Conservation (phyloP, 2,113 vertebrate species). For the Pao palembangensis region DNA sequence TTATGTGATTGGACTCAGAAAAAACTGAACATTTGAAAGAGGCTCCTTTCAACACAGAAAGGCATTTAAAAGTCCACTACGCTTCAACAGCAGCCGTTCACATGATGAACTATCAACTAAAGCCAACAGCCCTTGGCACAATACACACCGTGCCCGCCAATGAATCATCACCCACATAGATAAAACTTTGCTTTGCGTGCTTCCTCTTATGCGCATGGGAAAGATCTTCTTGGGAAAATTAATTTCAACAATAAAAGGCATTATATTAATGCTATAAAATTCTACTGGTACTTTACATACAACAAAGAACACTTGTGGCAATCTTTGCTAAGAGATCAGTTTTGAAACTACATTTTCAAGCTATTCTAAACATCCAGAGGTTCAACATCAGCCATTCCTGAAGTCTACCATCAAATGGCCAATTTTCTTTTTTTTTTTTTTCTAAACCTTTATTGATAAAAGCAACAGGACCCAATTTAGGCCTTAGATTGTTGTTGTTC, state of each 20-base stretch:
- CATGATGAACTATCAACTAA: slow-evolving; percentile 51
- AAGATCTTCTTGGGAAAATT: too few relatives aligned
- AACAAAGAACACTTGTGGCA: too few relatives aligned
- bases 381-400: too few relatives aligned
- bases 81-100: slow-evolving; percentile 54
- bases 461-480: slow-evolving; percentile 24
- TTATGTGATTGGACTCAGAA: slow-evolving; percentile 64
- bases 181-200: slow-evolving; percentile 37
- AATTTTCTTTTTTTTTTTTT: slow-evolving; percentile 25
- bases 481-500: neutral
- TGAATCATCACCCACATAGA: slow-evolving; percentile 46
- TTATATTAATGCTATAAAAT: too few relatives aligned
- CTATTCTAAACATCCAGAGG: too few relatives aligned
- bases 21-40: slow-evolving; percentile 44
- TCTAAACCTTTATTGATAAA: slow-evolving; percentile 14
- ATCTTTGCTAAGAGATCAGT: too few relatives aligned
- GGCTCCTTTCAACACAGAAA: slow-evolving; percentile 63
- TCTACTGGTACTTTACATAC: too few relatives aligned
- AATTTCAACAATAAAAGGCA: too few relatives aligned
- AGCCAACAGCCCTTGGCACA: slow-evolving; percentile 49
- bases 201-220: slow-evolving; percentile 25
- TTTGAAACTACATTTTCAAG: too few relatives aligned
- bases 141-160: slow-evolving; percentile 41
- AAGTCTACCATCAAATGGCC: slow-evolving; percentile 1
- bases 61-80: slow-evolving; percentile 50